A percentile compares a stretch with the other conserved stretches of the same genome.
Evolutionary conservation across 2,888 invertebrate species (phyloP).

Genomic region (Petrophora chlorosata): DNA sequence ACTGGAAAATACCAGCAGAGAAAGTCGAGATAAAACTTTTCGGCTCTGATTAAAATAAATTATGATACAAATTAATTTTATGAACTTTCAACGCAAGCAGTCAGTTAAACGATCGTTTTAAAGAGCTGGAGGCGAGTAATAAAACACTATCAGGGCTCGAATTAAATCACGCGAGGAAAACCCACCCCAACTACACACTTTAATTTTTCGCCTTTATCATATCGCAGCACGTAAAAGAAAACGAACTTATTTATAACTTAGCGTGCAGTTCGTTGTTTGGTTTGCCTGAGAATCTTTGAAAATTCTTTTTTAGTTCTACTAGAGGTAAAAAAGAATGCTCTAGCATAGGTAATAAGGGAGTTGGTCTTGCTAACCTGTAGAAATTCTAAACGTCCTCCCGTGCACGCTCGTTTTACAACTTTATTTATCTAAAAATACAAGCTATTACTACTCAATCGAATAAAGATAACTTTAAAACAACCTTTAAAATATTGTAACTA

Average conservation of each 20-base stretch:
- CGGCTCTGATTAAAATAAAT: constrained; percentile 29
- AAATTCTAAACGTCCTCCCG: too few relatives aligned
- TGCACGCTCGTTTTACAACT: too few relatives aligned
- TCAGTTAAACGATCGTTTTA: constrained; percentile 31
- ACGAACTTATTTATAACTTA: constrained; percentile 1
- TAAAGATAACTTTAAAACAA: too few relatives aligned
- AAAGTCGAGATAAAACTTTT: constrained; percentile 51
- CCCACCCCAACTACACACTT: constrained; percentile 19
- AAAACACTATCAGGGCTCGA: constrained; percentile 31
- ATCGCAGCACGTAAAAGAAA: constrained; percentile 9
- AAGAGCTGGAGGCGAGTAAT: constrained; percentile 18
- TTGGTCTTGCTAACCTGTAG: too few relatives aligned
- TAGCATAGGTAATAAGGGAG: too few relatives aligned
- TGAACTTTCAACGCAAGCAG: constrained; percentile 23
- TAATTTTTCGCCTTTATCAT: constrained; percentile 10
- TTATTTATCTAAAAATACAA: too few relatives aligned
- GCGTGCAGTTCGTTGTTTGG: neutral
- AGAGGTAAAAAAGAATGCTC: too few relatives aligned
- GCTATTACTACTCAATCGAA: too few relatives aligned
- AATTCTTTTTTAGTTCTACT: too few relatives aligned
- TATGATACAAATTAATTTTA: constrained; percentile 31
- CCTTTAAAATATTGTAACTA: too few relatives aligned
- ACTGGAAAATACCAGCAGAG: constrained; percentile 50
- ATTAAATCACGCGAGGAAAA: constrained; percentile 22
- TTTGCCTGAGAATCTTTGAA: too few relatives aligned